Evolutionary conservation across 2,113 vertebrate species (phyloP), one percentile per base, ranked within the genome.

Genomic region (Melanostigma gelatinosum): DNA sequence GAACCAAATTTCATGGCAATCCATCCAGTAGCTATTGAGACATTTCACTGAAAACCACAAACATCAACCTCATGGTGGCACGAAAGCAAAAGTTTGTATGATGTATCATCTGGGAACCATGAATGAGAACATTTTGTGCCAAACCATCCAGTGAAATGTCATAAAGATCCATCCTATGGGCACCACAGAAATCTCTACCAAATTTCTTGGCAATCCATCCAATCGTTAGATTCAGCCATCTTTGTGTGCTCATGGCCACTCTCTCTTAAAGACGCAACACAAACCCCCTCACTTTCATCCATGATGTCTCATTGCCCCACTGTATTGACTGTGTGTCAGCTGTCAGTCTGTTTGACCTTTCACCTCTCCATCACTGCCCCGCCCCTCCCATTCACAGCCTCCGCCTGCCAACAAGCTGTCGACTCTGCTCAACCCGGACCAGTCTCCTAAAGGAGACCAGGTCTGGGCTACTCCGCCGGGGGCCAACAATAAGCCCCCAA

Each of bases 381-480:
- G 27, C 68, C 76, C 72, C 36, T 74, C 58, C 50, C 52, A 64
- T 69, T 80, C 64, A 85, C n/a, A 70, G 36, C 50, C 1, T 1
- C 67, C 10, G 2, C 68, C 72, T 5, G 57, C 77, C 50, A 46
- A 73, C 76, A 87, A 75, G 80, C 86, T 89, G 88, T 82, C 55
- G n/a, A 27, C 63, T 83, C 77, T 75, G 55, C 68, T 92, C 85
- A 83, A 80, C 84, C 84, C 79, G 76, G 87, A 90, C 88, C 64
- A 76, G 85, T 83, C 82, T 52, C 55, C 64, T 62, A 73, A 79
- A 83, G 79, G 69, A 83, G 75, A 73, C 76, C 57, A 57, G 66
- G 67, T 66, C 71, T 38, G 46, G 36, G 32, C n/a, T 62, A 18
- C 68, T 22, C 60, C 55, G 20, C 15, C 6, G 54, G 74, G 52